A percentile compares a stretch with the other conserved stretches of the same genome.
These are phyloP conservation scores for Oryzias melastigma DNA, from an alignment of 2,113 vertebrate genomes.

Conservation along the genomic window DNA sequence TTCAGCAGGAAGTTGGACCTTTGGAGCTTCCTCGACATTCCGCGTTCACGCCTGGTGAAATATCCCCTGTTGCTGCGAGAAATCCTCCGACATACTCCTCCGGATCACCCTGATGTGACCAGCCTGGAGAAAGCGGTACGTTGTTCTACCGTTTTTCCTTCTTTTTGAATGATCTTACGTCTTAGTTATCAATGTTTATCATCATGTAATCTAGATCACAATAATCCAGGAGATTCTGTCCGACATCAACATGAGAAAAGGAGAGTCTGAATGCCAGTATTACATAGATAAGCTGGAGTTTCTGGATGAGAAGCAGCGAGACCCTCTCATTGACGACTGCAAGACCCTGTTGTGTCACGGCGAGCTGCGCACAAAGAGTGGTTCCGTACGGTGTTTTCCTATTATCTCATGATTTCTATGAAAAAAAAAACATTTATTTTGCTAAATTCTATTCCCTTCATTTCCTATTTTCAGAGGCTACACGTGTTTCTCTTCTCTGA, in stretches of 20 bases:
- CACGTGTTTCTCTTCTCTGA: conserved; percentile 96
- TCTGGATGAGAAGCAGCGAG: conserved; percentile 90
- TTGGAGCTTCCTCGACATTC: conserved; percentile 98
- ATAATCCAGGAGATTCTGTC: conserved; percentile 94
- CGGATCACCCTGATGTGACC: conserved; percentile 84
- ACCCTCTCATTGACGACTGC: conserved; percentile 89
- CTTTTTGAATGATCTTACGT: neutral
- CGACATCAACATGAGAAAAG: conserved; percentile 95
- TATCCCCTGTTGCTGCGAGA: conserved; percentile 93
- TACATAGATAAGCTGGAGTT: conserved; percentile 95
- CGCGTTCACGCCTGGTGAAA: conserved; percentile 93
- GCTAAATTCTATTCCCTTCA: neutral
- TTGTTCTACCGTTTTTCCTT: conserved; percentile 8
- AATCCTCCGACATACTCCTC: conserved; percentile 90
- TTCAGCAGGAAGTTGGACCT: conserved; percentile 98
- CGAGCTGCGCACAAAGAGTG: conserved; percentile 91
- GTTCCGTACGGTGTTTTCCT: conserved; percentile 79
- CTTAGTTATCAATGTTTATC: conserved; percentile 3
- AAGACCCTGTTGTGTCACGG: conserved; percentile 90
- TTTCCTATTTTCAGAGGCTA: conserved; percentile 82
- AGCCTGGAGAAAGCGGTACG: conserved; percentile 88
- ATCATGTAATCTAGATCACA: conserved; percentile 74
- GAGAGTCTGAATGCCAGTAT: conserved; percentile 95
- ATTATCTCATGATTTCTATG: neutral
- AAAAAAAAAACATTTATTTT: neutral